Evolutionary conservation across 2,888 invertebrate species (phyloP), one percentile per base, ranked within the genome.

Genomic region (Melieria crassipennis): DNA sequence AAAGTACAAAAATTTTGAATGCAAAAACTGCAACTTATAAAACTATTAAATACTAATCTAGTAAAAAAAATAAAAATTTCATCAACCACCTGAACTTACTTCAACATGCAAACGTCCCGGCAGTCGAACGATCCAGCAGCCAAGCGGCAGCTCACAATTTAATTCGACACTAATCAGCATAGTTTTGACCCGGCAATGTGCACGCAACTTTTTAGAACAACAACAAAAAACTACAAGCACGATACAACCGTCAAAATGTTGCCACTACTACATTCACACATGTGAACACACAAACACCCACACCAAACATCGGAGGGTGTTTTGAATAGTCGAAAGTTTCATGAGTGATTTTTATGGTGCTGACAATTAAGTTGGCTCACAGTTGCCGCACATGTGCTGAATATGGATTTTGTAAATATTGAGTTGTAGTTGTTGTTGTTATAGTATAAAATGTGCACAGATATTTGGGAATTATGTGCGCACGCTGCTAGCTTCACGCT

Each of bases 271-370:
- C 52, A 52, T 50, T 2, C 52, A 7, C 52, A 7, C 9, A 52
- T 52, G 52, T 5, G 16, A 16, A 52, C 52, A 52, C 10, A 9
- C 11, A 13, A n/a, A 52, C 10, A 7, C 30, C 30, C 1, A 30
- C 30, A 30, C 30, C 30, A 3, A 30, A 30, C 30, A 30, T 30
- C 30, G 0, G 30, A 30, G 30, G 30, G 30, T 30, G 30, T 30
- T 30, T 30, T 30, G 30, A 30, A 30, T 30, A 1, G 16, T 0
- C 30, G 30, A 30, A 30, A 30, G 30, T 30, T 30, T 30, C 30
- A 30, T 30, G 30, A 30, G 30, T 79, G 77, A 77, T 79, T 82
- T 83, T 79, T 82, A 82, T 83, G 83, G 77, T 79, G 79, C 79
- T 81, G 81, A 82, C 80, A 81, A 83, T 81, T 81, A 81, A 78